A percentile compares a stretch with the other conserved stretches of the same genome.
These are phyloP conservation scores for Leptatherina wallacei DNA, from an alignment of 2,797 vertebrate species.

Conservation along the genomic window DNA sequence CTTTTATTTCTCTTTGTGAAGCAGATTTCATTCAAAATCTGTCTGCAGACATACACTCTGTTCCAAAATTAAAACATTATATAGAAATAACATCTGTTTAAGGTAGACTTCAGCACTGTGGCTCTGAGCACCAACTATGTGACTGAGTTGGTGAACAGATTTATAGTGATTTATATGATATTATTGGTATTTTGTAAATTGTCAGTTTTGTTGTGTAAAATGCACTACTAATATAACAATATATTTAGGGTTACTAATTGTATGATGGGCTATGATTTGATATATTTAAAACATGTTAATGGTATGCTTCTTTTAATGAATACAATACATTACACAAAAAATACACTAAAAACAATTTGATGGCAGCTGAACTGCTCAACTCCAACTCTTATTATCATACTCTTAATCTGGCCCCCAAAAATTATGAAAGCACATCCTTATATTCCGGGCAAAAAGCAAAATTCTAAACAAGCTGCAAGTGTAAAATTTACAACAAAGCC, in stretches of 20 bases:
- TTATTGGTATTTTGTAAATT: not conserved
- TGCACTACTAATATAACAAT: not conserved
- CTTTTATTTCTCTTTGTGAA: not conserved
- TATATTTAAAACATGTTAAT: not conserved
- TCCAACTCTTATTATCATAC: not conserved
- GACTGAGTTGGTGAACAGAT: not conserved
- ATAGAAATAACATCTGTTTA: not conserved
- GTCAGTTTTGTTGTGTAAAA: not conserved
- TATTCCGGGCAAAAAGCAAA: not conserved
- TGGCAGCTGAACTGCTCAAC: not conserved
- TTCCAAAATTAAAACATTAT: not conserved
- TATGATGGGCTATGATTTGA: not conserved
- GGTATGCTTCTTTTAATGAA: not conserved
- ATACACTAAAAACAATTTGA: not conserved
- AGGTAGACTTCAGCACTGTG: not conserved
- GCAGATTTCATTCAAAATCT: too few species aligned
- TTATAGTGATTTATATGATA: not conserved
- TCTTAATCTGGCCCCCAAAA: not conserved
- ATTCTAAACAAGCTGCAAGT: not conserved
- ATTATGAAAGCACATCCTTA: not conserved
- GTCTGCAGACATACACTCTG: not conserved
- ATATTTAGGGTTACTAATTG: not conserved
- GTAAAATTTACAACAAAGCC: conserved; percentile 1
- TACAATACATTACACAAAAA: not conserved
- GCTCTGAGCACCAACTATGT: too few species aligned